Evolutionary conservation across 2,888 invertebrate species (phyloP).

Genomic region (Zhengitettix transpicula): DNA sequence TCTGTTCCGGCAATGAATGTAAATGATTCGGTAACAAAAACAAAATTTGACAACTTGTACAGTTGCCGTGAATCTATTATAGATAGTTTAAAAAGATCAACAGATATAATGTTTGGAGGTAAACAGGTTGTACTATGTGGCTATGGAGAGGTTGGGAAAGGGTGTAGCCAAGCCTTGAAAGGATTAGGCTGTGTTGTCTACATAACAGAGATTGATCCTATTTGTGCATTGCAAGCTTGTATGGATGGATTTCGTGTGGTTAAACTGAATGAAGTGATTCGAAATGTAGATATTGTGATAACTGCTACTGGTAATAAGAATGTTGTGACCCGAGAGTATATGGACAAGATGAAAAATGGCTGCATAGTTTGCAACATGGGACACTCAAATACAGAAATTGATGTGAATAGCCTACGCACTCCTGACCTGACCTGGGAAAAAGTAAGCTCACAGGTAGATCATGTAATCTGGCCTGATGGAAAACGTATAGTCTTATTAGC

Average conservation of each 20-base stretch:
- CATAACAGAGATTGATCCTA: conserved; percentile 92
- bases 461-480: conserved; percentile 95
- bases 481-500: conserved; percentile 86
- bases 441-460: conserved; percentile 93
- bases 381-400: conserved; percentile 91
- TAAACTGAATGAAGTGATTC: conserved; percentile 80
- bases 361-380: conserved; percentile 96
- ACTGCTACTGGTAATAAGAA: conserved; percentile 98
- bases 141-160: conserved; percentile 94
- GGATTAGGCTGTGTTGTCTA: conserved; percentile 87
- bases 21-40: conserved; percentile 95
- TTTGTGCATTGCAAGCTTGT: conserved; percentile 90
- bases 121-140: conserved; percentile 93
- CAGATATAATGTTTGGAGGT: conserved; percentile 95
- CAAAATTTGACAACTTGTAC: conserved; percentile 93
- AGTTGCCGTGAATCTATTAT: conserved; percentile 86
- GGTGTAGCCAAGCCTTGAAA: conserved; percentile 87
- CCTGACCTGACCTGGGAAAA: conserved; percentile 95
- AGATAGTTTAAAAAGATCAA: conserved; percentile 74
- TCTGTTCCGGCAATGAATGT: conserved; percentile 97
- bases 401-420: conserved; percentile 81
- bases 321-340: conserved; percentile 84
- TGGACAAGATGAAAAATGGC: conserved; percentile 93
- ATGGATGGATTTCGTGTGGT: conserved; percentile 96
- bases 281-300: conserved; percentile 86